Evolutionary conservation across 2,113 vertebrate species (phyloP), one percentile per base, ranked within the genome.

Genomic region (Elanus axillaris): DNA sequence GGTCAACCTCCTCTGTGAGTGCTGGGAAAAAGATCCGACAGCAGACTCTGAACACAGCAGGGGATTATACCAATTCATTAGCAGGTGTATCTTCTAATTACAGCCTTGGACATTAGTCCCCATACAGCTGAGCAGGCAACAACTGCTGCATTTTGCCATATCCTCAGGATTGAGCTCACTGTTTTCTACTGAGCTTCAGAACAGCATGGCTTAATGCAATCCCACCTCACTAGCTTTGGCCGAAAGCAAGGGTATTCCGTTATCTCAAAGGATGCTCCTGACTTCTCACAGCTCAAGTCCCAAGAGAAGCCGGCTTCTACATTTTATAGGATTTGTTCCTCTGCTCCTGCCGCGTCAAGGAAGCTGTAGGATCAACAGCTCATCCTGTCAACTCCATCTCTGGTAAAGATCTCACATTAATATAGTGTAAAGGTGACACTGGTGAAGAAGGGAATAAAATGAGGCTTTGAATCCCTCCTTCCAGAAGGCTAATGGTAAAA

Each of bases 31-130:
- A 84, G 88, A 96, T 73, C 69, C 73, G 94, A 59, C n/a, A 79
- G 84, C 91, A 91, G 86, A 31, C 69, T 78, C 40, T 48, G 73
- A 81, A 38, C 34, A 23, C 74, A 82, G 95, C 90, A 78, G 47
- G 81, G 68, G 73, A 94, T 87, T 62, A 92, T 14, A 68, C 9
- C 87, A 82, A 79, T 96, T 92, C 90, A 96, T 93, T 96, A 97
- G 89, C 77, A 95, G 85, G 85, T 82, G 9, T 53, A 82, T n/a
- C 67, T 91, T 79, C 62, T 91, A 94, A 96, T 97, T 91, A 91
- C 68, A 82, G 89, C 45, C 69, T 31, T 15, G 29, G 76, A 81
- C 84, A 87, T 7, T 9, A 79, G 66, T 42, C 38, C 68, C 53
- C 40, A 40, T 32, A n/a, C 58, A 66, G 84, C 73, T 25, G 62